phyloP scores from a whole-genome alignment of 1,140 invertebrate genomes.

The Hycleus cichorii region DNA sequence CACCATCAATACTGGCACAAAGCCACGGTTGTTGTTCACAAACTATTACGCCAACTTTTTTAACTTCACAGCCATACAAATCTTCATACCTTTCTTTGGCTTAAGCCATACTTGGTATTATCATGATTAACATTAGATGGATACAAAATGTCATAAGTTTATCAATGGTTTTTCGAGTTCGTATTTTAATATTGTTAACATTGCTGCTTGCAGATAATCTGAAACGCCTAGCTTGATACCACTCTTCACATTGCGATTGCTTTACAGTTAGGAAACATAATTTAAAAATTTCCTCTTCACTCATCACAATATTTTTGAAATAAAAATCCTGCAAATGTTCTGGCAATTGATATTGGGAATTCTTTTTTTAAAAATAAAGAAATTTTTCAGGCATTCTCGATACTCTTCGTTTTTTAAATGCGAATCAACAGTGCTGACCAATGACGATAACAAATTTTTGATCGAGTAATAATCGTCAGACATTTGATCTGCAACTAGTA shows the following conservation, averaged over 20 bases:
- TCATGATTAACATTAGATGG: slow-evolving; percentile 12
- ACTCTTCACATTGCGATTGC: slow-evolving; percentile 22
- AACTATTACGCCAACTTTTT: slow-evolving; percentile 24
- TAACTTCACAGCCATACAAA: slow-evolving; percentile 14
- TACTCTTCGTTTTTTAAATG: too few relatives aligned
- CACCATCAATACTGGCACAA: slow-evolving; percentile 28
- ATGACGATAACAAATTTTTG: not conserved
- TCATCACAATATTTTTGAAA: slow-evolving; percentile 26
- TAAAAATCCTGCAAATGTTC: slow-evolving; percentile 25
- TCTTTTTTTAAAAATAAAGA: slow-evolving; percentile 11
- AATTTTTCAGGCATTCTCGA: not conserved
- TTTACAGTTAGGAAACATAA: slow-evolving; percentile 27
- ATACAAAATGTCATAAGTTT: slow-evolving; percentile 19
- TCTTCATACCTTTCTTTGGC: slow-evolving; percentile 14
- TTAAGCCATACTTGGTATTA: slow-evolving; percentile 18
- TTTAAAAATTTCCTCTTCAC: slow-evolving; percentile 31
- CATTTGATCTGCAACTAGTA: not conserved
- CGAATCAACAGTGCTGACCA: not conserved
- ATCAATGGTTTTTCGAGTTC: slow-evolving; percentile 20
- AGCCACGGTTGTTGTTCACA: slow-evolving; percentile 27
- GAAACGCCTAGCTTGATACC: slow-evolving; percentile 20
- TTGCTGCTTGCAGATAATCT: slow-evolving; percentile 27
- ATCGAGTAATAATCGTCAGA: not conserved
- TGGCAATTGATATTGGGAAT: slow-evolving; percentile 11
- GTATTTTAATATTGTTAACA: slow-evolving; percentile 26